Evolutionary conservation across 1,140 invertebrate species (phyloP).

Genomic region (Anagrus nilaparvatae): DNA sequence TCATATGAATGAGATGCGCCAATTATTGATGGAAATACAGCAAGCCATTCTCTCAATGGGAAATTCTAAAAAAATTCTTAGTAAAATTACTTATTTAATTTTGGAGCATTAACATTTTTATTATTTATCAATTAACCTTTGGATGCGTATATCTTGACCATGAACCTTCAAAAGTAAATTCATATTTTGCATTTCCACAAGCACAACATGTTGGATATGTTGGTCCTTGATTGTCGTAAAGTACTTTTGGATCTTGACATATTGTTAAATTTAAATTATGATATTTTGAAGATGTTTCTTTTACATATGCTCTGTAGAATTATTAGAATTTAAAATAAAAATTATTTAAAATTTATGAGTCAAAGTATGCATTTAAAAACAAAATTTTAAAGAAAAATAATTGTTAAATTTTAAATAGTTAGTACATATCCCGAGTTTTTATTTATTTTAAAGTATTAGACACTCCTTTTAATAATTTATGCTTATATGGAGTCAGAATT

Average conservation of each 20-base stretch:
- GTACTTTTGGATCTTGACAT: constrained; percentile 60
- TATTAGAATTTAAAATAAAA: too few relatives aligned
- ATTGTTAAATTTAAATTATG: constrained; percentile 70
- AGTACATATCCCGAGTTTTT: too few relatives aligned
- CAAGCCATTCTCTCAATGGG: constrained; percentile 75
- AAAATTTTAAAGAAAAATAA: constrained; percentile 16
- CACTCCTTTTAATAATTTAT: too few relatives aligned
- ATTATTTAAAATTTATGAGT: too few relatives aligned
- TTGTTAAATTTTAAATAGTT: constrained; percentile 1
- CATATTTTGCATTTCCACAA: constrained; percentile 89
- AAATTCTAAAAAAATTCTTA: constrained; percentile 53
- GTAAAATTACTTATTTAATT: neutral
- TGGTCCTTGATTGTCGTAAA: constrained; percentile 60
- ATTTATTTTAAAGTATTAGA: too few relatives aligned
- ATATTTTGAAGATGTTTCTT: constrained; percentile 75
- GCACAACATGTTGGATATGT: constrained; percentile 74
- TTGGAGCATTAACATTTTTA: neutral
- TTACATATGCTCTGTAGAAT: constrained; percentile 62
- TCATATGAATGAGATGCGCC: constrained; percentile 88
- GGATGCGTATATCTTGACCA: constrained; percentile 98
- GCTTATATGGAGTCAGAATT: too few relatives aligned
- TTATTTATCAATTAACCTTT: constrained; percentile 43
- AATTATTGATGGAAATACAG: constrained; percentile 94
- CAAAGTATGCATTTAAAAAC: too few relatives aligned
- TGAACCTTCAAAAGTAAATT: constrained; percentile 88